These are phyloP conservation scores for Danio tinwini DNA, from an alignment of 2,797 vertebrate species.

Conservation along the genomic window DNA sequence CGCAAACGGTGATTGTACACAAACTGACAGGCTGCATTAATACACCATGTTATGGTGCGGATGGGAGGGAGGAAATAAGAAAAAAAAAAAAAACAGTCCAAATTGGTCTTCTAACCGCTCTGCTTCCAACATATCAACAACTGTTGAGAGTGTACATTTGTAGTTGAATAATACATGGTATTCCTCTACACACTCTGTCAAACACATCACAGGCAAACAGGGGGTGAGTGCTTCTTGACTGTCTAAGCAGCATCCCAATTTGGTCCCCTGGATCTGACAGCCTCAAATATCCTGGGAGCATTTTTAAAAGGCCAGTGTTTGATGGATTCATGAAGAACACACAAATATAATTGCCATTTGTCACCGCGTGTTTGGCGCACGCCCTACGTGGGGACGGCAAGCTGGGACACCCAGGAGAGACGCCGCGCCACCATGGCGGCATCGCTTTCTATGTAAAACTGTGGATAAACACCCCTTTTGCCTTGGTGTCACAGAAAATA, in stretches of 20 bases:
- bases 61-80: constrained; percentile 15
- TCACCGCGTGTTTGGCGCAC: constrained; percentile 79
- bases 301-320: constrained; percentile 89
- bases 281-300: constrained; percentile 85
- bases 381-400: constrained; percentile 76
- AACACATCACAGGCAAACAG: constrained; percentile 84
- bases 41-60: constrained; percentile 63
- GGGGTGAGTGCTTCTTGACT: constrained; percentile 78
- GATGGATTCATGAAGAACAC: constrained; percentile 89
- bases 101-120: constrained; percentile 81
- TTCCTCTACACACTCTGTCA: constrained; percentile 84
- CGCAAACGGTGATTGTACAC: constrained; percentile 64
- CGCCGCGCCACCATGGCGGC: constrained; percentile 52
- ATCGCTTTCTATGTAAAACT: constrained; percentile 80
- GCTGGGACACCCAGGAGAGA: constrained; percentile 70
- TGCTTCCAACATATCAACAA: constrained; percentile 83
- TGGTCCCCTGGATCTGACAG: constrained; percentile 84
- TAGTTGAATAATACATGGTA: constrained; percentile 87
- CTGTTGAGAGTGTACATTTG: constrained; percentile 85
- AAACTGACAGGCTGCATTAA: constrained; percentile 72
- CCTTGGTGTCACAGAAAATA: constrained; percentile 80
- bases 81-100: constrained; percentile 63
- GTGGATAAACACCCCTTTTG: constrained; percentile 63
- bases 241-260: constrained; percentile 87
- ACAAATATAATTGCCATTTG: constrained; percentile 91